A percentile compares a stretch with the other conserved stretches of the same genome.
phyloP scores from a whole-genome alignment of 1,140 invertebrate species.

The Drosophila orosa region DNA sequence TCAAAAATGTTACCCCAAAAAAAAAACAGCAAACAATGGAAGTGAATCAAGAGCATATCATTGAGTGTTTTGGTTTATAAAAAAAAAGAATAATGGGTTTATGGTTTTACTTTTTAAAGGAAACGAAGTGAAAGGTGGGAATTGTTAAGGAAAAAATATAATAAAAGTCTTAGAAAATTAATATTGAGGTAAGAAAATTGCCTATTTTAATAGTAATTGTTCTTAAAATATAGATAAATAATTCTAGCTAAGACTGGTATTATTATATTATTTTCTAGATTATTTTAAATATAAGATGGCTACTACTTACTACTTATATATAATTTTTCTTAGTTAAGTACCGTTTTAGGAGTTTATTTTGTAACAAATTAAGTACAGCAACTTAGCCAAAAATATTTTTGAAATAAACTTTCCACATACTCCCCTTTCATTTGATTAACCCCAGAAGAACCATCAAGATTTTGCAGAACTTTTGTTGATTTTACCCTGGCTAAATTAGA shows the following conservation, averaged over 20 bases:
- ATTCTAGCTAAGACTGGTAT: too few species aligned
- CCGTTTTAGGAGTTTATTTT: too few species aligned
- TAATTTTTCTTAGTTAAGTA: too few species aligned
- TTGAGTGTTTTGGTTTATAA: not conserved
- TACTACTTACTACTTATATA: too few species aligned
- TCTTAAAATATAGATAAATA: too few species aligned
- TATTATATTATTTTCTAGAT: not conserved
- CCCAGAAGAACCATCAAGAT: not conserved
- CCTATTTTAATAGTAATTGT: not conserved
- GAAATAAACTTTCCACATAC: not conserved
- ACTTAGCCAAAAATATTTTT: not conserved
- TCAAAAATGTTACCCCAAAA: conserved; percentile 3
- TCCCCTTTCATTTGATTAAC: conserved; percentile 10
- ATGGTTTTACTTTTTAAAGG: not conserved
- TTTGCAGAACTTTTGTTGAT: conserved; percentile 32
- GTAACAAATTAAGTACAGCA: not conserved
- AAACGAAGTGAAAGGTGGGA: not conserved
- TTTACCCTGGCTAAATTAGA: conserved; percentile 39
- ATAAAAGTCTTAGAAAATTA: not conserved
- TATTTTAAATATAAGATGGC: not conserved
- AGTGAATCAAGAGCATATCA: not conserved
- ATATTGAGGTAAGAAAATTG: not conserved
- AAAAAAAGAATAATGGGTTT: conserved; percentile 2
- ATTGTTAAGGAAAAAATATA: not conserved
- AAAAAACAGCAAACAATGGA: not conserved